phyloP scores from a whole-genome alignment of 2,797 vertebrate genomes.

The Gallinago solitaria region DNA sequence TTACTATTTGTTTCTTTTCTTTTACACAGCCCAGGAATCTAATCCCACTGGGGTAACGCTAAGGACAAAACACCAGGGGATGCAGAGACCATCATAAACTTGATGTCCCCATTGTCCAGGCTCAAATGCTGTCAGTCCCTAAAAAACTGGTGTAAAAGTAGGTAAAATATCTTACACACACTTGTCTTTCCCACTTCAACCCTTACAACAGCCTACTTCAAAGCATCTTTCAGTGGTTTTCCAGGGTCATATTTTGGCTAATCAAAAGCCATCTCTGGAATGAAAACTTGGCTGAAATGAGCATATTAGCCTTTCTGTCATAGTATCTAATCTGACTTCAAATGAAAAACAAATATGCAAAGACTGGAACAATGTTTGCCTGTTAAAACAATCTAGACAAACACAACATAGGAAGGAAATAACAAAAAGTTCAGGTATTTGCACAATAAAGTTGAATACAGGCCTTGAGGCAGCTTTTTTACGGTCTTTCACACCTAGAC shows the following conservation, averaged over 20 bases:
- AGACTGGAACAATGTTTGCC: not conserved
- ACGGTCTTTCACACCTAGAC: not conserved
- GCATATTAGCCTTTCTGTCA: not conserved
- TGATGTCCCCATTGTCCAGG: not conserved
- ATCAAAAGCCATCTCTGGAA: slow-evolving; percentile 23
- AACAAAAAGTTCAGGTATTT: not conserved
- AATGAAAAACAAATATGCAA: slow-evolving; percentile 34
- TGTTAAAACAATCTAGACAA: not conserved
- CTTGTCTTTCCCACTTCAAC: not conserved
- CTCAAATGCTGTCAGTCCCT: not conserved
- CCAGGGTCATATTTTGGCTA: not conserved
- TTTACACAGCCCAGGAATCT: not conserved
- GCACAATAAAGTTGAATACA: not conserved
- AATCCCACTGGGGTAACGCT: not conserved
- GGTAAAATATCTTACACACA: not conserved
- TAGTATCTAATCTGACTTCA: slow-evolving; percentile 1
- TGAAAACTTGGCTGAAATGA: slow-evolving; percentile 30
- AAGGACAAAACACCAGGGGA: not conserved
- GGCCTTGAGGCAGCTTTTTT: not conserved
- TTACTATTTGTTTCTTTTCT: not conserved
- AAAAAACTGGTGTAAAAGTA: not conserved
- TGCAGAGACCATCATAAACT: not conserved
- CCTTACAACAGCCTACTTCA: not conserved
- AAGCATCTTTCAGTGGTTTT: not conserved
- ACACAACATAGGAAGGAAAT: not conserved